Percentiles rank a stretch among this genome's conserved stretches.
phyloP scores from a whole-genome alignment of 2,113 vertebrate genomes.

The Albula goreensis region DNA sequence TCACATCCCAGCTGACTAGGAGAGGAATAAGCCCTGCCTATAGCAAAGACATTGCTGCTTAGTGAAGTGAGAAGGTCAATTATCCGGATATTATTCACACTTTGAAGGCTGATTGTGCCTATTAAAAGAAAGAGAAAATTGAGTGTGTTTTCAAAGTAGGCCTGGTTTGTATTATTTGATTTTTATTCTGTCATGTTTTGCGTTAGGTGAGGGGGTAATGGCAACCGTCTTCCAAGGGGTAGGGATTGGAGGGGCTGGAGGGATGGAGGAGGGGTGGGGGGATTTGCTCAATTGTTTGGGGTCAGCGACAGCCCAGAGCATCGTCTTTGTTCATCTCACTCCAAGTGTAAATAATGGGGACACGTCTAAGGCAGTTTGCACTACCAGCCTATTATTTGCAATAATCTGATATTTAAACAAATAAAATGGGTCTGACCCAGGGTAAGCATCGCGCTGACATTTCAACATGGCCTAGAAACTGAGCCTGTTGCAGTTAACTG shows the following conservation, averaged over 20 bases:
- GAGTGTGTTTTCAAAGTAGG: not conserved
- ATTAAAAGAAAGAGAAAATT: not conserved
- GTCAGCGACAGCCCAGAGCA: conserved; percentile 23
- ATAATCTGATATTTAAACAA: conserved; percentile 34
- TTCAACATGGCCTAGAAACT: not conserved
- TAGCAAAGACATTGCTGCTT: not conserved
- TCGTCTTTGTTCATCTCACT: conserved; percentile 32
- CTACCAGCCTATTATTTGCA: conserved; percentile 23
- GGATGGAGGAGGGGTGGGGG: not conserved
- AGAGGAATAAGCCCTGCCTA: not conserved
- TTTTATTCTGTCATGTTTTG: conserved; percentile 9
- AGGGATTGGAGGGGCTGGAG: not conserved
- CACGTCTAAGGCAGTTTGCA: conserved; percentile 2
- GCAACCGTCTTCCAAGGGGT: not conserved
- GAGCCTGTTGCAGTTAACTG: not conserved
- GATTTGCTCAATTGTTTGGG: conserved; percentile 16
- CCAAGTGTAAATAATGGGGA: conserved; percentile 20
- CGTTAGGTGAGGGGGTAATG: not conserved
- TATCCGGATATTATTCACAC: conserved; percentile 13
- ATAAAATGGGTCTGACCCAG: not conserved
- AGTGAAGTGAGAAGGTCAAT: conserved; percentile 13
- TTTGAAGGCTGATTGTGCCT: not conserved
- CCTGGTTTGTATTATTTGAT: not conserved
- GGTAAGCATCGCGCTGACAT: not conserved
- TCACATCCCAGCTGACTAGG: not conserved